These are phyloP conservation scores for Myzus persicae DNA, from an alignment of 1,140 invertebrate species.

Conservation along the genomic window DNA sequence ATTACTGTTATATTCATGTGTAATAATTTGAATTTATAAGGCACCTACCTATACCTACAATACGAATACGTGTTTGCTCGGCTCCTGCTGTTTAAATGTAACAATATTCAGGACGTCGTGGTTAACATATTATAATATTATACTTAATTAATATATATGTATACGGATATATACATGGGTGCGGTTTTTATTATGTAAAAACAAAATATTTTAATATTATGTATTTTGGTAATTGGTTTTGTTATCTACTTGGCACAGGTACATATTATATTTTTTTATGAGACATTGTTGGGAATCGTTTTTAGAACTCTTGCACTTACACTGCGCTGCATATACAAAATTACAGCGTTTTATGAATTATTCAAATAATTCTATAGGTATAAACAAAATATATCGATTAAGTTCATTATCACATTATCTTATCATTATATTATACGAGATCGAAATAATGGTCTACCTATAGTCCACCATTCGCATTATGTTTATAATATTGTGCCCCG, in stretches of 20 bases:
- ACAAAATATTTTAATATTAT: background rate
- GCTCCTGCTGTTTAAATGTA: background rate
- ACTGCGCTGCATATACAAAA: background rate
- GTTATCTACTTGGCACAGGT: slow-evolving; percentile 17
- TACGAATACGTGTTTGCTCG: background rate
- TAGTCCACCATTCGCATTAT: background rate
- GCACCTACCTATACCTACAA: background rate
- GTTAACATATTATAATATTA: background rate
- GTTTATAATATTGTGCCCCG: background rate
- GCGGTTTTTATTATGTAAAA: background rate
- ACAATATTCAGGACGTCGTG: background rate
- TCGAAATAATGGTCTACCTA: background rate
- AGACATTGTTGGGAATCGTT: background rate
- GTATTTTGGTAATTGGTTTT: background rate
- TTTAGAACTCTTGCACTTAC: background rate
- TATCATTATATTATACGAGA: background rate
- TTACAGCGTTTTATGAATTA: background rate
- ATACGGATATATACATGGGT: background rate
- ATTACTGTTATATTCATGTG: background rate
- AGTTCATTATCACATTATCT: background rate
- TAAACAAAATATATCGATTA: background rate
- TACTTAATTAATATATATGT: background rate
- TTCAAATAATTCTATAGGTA: background rate
- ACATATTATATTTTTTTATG: background rate
- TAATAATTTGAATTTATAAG: background rate